Conservation (phyloP, 2,113 vertebrate genomes). For the Phoenicopterus ruber region DNA sequence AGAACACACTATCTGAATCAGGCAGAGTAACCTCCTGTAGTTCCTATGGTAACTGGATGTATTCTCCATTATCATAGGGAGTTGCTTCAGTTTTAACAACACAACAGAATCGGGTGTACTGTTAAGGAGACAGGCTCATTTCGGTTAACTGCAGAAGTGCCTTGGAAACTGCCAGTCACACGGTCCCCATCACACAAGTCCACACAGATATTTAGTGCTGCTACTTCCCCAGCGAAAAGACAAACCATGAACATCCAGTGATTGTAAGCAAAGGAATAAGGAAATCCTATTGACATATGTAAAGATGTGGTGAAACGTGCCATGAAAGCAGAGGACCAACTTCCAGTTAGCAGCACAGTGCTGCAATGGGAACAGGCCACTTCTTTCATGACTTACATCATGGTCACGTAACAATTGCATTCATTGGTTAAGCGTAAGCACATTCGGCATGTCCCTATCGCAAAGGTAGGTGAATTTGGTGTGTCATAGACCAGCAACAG, state of each 20-base stretch:
- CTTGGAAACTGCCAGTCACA: neutral
- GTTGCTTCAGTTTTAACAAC: conserved; percentile 12
- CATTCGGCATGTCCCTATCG: neutral
- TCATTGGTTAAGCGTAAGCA: neutral
- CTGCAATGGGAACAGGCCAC: neutral
- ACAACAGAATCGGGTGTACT: neutral
- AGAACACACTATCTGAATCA: neutral
- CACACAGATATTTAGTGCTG: neutral
- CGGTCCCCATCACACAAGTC: neutral
- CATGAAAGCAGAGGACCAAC: neutral
- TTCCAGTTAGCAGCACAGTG: neutral
- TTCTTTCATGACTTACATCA: neutral
- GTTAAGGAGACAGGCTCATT: neutral
- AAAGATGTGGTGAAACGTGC: neutral
- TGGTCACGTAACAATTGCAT: neutral
- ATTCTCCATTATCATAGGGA: conserved; percentile 15
- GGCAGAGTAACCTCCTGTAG: conserved; percentile 41
- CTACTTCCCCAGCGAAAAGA: neutral
- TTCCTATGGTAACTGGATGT: conserved; percentile 69
- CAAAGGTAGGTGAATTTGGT: neutral
- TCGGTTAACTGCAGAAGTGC: neutral
- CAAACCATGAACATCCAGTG: neutral
- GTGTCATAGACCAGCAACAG: neutral
- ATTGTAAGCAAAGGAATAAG: neutral
- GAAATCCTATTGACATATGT: neutral